These are phyloP conservation scores for Gasterosteus nipponicus DNA, from an alignment of 2,113 vertebrate genomes.

Conservation along the genomic window DNA sequence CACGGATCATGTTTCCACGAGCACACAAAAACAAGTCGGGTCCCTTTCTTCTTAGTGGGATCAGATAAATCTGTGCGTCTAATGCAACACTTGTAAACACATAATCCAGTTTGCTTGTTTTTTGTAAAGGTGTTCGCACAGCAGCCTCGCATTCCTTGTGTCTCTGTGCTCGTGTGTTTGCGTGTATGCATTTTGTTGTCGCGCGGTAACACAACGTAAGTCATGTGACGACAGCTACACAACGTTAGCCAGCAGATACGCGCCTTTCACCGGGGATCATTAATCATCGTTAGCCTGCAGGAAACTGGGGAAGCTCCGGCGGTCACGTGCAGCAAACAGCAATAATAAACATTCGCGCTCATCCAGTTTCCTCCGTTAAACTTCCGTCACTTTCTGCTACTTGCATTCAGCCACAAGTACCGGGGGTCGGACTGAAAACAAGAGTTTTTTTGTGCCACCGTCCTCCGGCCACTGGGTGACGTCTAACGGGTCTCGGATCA, in stretches of 20 bases:
- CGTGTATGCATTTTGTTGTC: neutral
- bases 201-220: neutral
- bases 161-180: neutral
- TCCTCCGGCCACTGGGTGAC: neutral
- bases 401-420: neutral
- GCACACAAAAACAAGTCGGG: neutral
- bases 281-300: too few species aligned
- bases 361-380: neutral
- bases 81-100: neutral
- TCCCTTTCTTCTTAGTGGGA: too few species aligned
- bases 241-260: neutral
- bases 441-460: neutral
- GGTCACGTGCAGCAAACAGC: too few species aligned
- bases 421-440: neutral
- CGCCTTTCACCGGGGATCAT: too few species aligned
- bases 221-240: too few species aligned
- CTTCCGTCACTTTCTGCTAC: neutral
- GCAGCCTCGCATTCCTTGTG: too few species aligned
- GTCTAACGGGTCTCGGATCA: neutral
- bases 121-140: too few species aligned
- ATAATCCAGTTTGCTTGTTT: neutral
- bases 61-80: neutral
- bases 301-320: too few species aligned
- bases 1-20: slow-evolving; percentile 29
- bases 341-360: too few species aligned